Conservation (phyloP, 2,113 vertebrate species). For the Genyomyrus donnyi region DNA sequence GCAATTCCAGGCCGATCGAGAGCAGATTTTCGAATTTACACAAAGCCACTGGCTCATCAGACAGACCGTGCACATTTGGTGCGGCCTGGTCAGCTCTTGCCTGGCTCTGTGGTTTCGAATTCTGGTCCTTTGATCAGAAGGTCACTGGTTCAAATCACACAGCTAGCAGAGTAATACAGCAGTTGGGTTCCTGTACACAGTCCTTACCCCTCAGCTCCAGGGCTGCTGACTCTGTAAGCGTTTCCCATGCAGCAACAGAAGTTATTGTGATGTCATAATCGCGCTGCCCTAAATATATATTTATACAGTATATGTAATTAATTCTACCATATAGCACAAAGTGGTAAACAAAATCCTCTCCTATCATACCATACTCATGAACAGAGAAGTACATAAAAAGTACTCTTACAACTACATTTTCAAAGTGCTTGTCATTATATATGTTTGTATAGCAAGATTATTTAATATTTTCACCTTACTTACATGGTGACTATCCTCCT, state of each 20-base stretch:
- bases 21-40: neutral
- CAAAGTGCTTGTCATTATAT: too few relatives aligned
- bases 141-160: neutral
- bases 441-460: too few relatives aligned
- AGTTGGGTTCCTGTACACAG: neutral
- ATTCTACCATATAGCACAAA: too few relatives aligned
- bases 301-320: too few relatives aligned
- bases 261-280: too few relatives aligned
- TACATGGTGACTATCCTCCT: too few relatives aligned
- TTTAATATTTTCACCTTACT: too few relatives aligned
- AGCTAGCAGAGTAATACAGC: neutral
- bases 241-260: neutral
- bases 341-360: too few relatives aligned
- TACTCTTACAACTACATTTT: too few relatives aligned
- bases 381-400: too few relatives aligned
- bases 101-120: neutral
- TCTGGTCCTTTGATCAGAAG: neutral
- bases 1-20: neutral
- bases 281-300: too few relatives aligned
- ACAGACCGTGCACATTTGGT: neutral
- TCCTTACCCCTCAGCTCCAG: neutral
- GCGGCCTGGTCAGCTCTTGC: neutral
- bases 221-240: neutral
- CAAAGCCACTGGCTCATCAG: neutral
- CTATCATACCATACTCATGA: too few relatives aligned